Percentiles rank a stretch among this genome's conserved stretches.
Evolutionary conservation across 2,888 invertebrate genomes (phyloP).

Genomic region (Apamea sordens): DNA sequence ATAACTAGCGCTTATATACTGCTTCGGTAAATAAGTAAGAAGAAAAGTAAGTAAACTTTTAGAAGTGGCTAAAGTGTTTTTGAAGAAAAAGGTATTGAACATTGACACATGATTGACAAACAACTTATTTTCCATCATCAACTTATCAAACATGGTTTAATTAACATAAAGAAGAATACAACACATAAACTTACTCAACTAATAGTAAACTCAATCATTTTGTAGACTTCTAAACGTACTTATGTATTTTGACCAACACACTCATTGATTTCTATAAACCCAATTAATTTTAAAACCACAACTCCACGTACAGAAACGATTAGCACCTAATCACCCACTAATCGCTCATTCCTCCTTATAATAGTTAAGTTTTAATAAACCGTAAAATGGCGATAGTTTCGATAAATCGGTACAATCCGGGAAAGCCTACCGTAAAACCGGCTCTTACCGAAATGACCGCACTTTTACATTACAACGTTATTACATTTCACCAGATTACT

Average conservation of each 20-base stretch:
- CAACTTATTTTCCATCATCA: not conserved
- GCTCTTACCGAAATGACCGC: conserved; percentile 72
- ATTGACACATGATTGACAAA: not conserved
- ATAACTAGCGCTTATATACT: not conserved
- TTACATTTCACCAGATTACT: conserved; percentile 69
- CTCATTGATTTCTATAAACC: conserved; percentile 1
- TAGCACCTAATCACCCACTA: conserved; percentile 17
- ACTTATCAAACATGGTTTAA: not conserved
- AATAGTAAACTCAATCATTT: not conserved
- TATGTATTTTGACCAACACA: conserved; percentile 6
- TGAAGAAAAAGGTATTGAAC: conserved; percentile 64
- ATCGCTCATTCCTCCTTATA: conserved; percentile 24
- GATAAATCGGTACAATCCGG: conserved; percentile 70
- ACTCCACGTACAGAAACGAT: conserved; percentile 16
- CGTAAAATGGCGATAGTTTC: conserved; percentile 49
- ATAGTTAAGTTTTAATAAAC: conserved; percentile 43
- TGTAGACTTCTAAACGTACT: not conserved
- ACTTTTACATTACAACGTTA: conserved; percentile 74
- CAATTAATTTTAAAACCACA: conserved; percentile 23
- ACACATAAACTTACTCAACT: not conserved
- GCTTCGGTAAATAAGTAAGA: not conserved
- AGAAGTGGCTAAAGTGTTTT: not conserved
- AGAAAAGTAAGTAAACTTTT: not conserved
- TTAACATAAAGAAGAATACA: not conserved
- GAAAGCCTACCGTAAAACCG: conserved; percentile 62